Evolutionary conservation across 2,113 vertebrate genomes (phyloP).

Genomic region (Phycodurus eques): DNA sequence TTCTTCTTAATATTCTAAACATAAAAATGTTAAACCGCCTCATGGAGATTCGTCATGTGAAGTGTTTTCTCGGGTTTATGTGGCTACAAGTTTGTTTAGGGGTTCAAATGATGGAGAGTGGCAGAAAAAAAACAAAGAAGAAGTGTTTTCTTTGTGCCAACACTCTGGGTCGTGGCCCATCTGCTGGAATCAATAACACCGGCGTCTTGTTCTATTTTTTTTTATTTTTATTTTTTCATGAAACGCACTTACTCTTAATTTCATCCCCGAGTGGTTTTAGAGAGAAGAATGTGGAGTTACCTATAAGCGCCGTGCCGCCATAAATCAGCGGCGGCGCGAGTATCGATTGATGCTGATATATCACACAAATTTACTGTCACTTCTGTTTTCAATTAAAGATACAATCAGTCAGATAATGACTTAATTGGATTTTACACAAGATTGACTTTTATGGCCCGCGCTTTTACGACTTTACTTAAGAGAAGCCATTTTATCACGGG

Average conservation of each 20-base stretch:
- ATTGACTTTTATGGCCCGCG: slow-evolving; percentile 99
- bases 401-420: slow-evolving; percentile 99
- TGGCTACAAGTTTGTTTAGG: slow-evolving; percentile 79
- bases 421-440: slow-evolving; percentile 99
- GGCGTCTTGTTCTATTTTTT: slow-evolving; percentile 85
- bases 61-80: slow-evolving; percentile 74
- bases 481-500: slow-evolving; percentile 95
- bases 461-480: slow-evolving; percentile 99
- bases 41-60: neutral
- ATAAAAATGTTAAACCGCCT: neutral
- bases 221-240: slow-evolving; percentile 81
- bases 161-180: slow-evolving; percentile 96
- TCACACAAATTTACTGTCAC: slow-evolving; percentile 99
- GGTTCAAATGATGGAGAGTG: slow-evolving; percentile 84
- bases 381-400: slow-evolving; percentile 99
- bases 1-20: neutral
- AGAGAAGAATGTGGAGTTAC: slow-evolving; percentile 99
- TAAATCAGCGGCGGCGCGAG: slow-evolving; percentile 96
- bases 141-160: slow-evolving; percentile 96
- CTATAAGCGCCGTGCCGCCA: slow-evolving; percentile 96
- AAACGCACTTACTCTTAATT: slow-evolving; percentile 99
- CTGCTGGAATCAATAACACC: slow-evolving; percentile 99
- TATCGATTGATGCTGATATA: slow-evolving; percentile 99
- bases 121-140: slow-evolving; percentile 82
- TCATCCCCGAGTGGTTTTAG: slow-evolving; percentile 99